These are phyloP conservation scores for Agriopis leucophaearia DNA, from an alignment of 2,888 invertebrate genomes.

Conservation along the genomic window DNA sequence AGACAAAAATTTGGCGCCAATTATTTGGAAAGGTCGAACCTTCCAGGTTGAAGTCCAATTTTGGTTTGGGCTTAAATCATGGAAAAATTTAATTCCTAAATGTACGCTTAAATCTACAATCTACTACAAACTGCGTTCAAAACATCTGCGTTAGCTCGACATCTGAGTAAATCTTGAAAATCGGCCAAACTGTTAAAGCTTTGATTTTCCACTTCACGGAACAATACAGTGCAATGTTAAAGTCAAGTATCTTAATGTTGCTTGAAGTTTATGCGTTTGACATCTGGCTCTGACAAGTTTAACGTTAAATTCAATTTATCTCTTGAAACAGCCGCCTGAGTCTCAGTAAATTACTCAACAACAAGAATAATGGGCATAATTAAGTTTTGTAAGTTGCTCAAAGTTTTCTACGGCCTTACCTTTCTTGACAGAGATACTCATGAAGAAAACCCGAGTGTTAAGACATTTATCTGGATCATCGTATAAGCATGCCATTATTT, in stretches of 20 bases:
- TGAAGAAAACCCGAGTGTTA: constrained; percentile 33
- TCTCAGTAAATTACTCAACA: constrained; percentile 53
- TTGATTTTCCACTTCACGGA: constrained; percentile 38
- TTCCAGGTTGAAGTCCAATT: too few relatives aligned
- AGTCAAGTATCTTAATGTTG: constrained; percentile 48
- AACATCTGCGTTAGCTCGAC: constrained; percentile 3
- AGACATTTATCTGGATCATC: background rate
- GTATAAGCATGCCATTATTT: too few relatives aligned
- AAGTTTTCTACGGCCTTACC: constrained; percentile 40
- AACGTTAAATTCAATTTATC: constrained; percentile 59
- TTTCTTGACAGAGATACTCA: constrained; percentile 37
- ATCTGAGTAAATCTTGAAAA: constrained; percentile 18
- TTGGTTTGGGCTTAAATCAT: too few relatives aligned
- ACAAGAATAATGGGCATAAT: constrained; percentile 51
- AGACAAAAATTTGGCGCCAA: too few relatives aligned
- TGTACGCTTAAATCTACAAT: background rate
- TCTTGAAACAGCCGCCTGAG: constrained; percentile 50
- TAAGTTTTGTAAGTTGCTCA: constrained; percentile 47
- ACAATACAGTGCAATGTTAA: constrained; percentile 42
- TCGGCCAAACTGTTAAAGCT: constrained; percentile 26
- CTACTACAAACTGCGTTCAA: background rate
- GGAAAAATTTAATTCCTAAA: background rate
- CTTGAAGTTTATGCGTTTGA: constrained; percentile 55
- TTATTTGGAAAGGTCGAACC: too few relatives aligned
- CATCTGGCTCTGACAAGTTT: constrained; percentile 58